Percentiles rank a stretch among this genome's conserved stretches.
phyloP scores from a whole-genome alignment of 1,140 invertebrate genomes.

The Maniola jurtina region DNA sequence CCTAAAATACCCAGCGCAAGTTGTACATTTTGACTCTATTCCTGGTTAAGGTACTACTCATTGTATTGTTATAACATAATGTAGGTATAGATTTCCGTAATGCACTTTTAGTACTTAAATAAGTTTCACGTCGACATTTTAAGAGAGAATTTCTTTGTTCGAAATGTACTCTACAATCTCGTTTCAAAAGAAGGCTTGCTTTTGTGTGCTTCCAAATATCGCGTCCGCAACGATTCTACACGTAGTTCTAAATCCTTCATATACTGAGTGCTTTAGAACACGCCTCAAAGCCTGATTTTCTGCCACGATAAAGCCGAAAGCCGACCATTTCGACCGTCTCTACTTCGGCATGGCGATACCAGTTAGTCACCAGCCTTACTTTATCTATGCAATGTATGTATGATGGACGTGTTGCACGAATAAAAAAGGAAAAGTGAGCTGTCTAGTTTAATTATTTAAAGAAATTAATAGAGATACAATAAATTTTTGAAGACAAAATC shows the following conservation, averaged over 20 bases:
- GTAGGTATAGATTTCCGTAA: neutral
- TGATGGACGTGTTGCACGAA: no score
- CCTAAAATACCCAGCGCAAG: no score
- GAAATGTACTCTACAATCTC: slow-evolving; percentile 17
- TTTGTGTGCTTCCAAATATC: slow-evolving; percentile 20
- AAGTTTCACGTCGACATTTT: slow-evolving; percentile 12
- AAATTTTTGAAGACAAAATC: no score
- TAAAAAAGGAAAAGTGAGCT: no score
- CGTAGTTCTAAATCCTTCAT: slow-evolving; percentile 23
- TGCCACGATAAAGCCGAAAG: slow-evolving; percentile 24
- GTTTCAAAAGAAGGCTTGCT: slow-evolving; percentile 23
- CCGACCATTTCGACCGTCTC: slow-evolving; percentile 12
- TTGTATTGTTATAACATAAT: neutral
- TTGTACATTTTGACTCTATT: no score
- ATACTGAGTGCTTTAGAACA: slow-evolving; percentile 27
- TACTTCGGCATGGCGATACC: neutral
- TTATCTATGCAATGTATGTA: neutral
- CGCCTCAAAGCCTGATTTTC: slow-evolving; percentile 24
- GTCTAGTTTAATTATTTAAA: no score
- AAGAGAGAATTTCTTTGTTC: slow-evolving; percentile 6
- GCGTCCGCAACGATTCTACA: slow-evolving; percentile 17
- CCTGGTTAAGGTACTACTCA: no score
- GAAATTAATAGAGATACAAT: no score
- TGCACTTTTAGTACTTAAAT: slow-evolving; percentile 8
- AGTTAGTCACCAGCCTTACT: slow-evolving; percentile 1